Conservation (phyloP, 2,113 vertebrate genomes). For the Phainopepla nitens region DNA sequence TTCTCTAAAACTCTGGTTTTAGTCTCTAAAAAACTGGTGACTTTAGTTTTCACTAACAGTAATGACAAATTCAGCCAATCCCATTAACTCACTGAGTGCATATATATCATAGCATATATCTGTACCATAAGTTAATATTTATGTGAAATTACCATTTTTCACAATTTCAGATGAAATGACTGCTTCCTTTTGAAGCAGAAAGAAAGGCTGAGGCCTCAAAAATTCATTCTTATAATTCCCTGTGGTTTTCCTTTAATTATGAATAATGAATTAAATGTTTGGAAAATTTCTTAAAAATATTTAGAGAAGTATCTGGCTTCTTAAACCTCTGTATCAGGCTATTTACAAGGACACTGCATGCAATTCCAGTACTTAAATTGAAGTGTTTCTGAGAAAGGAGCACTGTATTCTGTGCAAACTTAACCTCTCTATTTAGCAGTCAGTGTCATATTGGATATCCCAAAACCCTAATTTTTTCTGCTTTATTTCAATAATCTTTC, state of each 20-base stretch:
- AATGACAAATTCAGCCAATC: not conserved
- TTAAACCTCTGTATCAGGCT: not conserved
- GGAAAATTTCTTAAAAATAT: not conserved
- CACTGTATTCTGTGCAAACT: not conserved
- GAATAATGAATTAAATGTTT: not conserved
- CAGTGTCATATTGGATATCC: not conserved
- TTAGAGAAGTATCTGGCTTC: not conserved
- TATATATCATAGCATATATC: not conserved
- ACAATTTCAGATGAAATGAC: not conserved
- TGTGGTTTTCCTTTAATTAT: not conserved
- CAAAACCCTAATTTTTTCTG: not conserved
- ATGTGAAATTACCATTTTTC: not conserved
- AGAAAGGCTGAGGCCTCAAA: not conserved
- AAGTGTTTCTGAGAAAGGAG: not conserved
- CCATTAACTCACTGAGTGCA: not conserved
- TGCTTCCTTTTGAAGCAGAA: not conserved
- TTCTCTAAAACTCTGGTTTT: not conserved
- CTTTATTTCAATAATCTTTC: conserved; percentile 27
- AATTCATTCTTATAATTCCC: fast-evolving
- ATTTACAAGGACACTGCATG: not conserved
- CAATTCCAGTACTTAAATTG: not conserved
- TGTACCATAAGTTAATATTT: not conserved
- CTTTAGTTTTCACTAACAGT: not conserved
- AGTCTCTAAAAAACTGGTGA: not conserved
- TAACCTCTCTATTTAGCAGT: not conserved